Evolutionary conservation across 2,797 vertebrate species (phyloP).

Genomic region (Serranus cabrilla): DNA sequence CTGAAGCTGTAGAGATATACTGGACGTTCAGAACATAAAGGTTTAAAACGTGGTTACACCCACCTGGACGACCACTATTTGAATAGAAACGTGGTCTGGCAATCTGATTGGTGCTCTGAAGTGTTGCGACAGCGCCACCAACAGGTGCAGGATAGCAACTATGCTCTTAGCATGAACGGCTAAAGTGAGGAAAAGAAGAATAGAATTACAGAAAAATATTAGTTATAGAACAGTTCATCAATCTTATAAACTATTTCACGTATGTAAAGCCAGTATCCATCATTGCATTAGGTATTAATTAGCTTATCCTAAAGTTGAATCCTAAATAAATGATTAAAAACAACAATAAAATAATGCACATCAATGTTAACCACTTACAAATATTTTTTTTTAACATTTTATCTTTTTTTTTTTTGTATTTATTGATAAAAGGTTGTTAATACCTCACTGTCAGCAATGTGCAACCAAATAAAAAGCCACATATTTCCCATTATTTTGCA

Average conservation of each 20-base stretch:
- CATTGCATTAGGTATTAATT: no score
- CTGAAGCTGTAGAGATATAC: not conserved
- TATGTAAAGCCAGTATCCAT: no score
- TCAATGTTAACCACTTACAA: not conserved
- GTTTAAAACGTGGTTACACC: not conserved
- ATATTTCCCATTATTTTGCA: constrained; percentile 23
- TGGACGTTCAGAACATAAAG: not conserved
- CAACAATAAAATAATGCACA: not conserved
- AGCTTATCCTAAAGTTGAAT: no score
- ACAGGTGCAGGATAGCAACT: constrained; percentile 96
- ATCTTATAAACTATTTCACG: no score
- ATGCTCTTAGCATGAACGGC: constrained; percentile 98
- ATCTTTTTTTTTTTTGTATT: not conserved
- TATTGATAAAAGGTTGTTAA: not conserved
- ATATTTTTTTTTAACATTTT: not conserved
- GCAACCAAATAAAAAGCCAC: constrained; percentile 1
- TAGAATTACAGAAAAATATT: not conserved
- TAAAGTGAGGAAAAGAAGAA: constrained; percentile 52
- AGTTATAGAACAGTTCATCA: not conserved
- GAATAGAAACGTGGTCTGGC: constrained; percentile 97
- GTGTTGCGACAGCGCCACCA: constrained; percentile 96
- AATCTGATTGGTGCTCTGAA: constrained; percentile 97
- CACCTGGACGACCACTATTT: constrained; percentile 99
- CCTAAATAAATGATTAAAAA: no score
- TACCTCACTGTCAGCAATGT: not conserved